Conservation (phyloP, 2,888 invertebrate genomes). For the Cerceris rybyensis region DNA sequence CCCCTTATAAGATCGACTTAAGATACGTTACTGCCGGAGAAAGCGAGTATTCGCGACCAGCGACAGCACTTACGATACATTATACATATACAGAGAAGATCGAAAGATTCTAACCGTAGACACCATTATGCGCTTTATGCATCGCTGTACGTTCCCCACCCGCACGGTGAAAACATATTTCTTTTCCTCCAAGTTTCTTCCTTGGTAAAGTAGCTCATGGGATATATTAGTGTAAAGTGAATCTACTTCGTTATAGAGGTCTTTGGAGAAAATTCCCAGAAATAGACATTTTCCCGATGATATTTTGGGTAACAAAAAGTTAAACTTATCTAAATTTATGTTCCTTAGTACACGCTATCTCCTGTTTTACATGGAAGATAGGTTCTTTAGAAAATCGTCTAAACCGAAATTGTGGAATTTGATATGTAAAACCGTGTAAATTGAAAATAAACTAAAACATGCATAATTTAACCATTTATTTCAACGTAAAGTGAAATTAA, state of each 20-base stretch:
- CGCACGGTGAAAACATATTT: constrained; percentile 49
- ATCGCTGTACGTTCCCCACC: constrained; percentile 43
- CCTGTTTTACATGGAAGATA: no score
- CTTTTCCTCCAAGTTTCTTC: constrained; percentile 19
- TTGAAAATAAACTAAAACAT: no score
- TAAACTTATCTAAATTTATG: background rate
- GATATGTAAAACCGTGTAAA: no score
- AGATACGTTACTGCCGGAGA: constrained; percentile 57
- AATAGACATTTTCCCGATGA: no score
- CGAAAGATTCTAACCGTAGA: constrained; percentile 53
- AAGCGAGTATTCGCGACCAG: constrained; percentile 55
- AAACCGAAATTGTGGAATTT: no score
- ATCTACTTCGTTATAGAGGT: constrained; percentile 6
- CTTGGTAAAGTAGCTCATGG: constrained; percentile 22
- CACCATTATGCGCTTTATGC: constrained; percentile 58
- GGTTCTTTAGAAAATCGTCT: no score
- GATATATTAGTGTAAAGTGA: background rate
- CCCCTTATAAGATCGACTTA: background rate
- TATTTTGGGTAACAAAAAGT: no score
- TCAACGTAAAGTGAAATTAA: no score
- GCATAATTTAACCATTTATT: no score
- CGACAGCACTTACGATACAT: constrained; percentile 53
- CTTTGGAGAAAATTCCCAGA: no score
- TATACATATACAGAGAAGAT: constrained; percentile 44
- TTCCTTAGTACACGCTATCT: no score